phyloP scores from a whole-genome alignment of 2,797 vertebrate species.

The Cryptoprocta ferox region DNA sequence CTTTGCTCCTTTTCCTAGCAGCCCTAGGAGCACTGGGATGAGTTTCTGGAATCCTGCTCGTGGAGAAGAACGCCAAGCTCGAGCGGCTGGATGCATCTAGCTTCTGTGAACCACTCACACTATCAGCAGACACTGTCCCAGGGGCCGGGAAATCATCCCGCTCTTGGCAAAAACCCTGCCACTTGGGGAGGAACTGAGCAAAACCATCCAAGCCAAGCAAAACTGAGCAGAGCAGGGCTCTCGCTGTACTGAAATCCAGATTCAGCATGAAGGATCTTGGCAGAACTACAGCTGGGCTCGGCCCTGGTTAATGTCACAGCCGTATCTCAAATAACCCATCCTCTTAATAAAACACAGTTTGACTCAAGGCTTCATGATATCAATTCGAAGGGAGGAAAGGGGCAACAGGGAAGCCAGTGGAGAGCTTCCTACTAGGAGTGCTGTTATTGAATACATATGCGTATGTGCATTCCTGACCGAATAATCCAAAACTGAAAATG shows the following conservation, averaged over 20 bases:
- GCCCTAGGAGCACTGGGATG: not conserved
- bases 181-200: conserved; percentile 78
- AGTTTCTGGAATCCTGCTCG: conserved; percentile 44
- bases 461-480: not conserved
- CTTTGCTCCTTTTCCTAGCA: not conserved
- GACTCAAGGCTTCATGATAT: conserved; percentile 65
- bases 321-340: conserved; percentile 70
- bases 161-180: conserved; percentile 80
- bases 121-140: conserved; percentile 75
- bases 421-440: not conserved
- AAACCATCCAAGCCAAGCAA: conserved; percentile 84
- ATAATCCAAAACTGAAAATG: conserved; percentile 81
- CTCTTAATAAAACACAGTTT: conserved; percentile 76
- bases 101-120: conserved; percentile 83
- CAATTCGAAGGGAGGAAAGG: conserved; percentile 59
- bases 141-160: conserved; percentile 78
- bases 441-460: conserved; percentile 37
- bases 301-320: conserved; percentile 64
- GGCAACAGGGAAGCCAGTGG: not conserved
- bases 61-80: conserved; percentile 75
- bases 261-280: conserved; percentile 82
- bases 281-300: conserved; percentile 74
- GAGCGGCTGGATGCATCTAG: conserved; percentile 79
- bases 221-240: conserved; percentile 71
- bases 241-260: conserved; percentile 80